phyloP scores from a whole-genome alignment of 2,113 vertebrate species.

The Cyanoderma ruficeps region DNA sequence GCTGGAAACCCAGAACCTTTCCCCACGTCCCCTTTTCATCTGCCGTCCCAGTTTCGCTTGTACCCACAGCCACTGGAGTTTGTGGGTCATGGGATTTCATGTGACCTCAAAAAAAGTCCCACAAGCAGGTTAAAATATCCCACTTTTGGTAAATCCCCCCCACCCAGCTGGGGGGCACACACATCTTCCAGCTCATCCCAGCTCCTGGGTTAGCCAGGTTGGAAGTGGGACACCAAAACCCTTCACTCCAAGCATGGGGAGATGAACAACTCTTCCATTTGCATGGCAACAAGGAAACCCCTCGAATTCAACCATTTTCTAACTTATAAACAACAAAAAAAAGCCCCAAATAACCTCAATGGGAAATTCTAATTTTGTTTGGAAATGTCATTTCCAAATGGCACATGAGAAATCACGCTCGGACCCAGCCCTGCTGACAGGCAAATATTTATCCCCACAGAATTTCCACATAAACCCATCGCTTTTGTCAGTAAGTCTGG shows the following conservation, averaged over 20 bases:
- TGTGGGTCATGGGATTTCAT: accelerated
- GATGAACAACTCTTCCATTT: not conserved
- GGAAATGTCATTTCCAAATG: conserved; percentile 20
- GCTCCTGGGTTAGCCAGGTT: not conserved
- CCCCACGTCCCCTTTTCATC: accelerated
- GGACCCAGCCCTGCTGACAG: not conserved
- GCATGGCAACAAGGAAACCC: not conserved
- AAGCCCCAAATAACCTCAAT: not conserved
- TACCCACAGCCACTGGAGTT: not conserved
- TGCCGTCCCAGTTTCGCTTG: not conserved
- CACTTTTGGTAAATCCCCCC: not conserved
- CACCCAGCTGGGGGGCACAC: not conserved
- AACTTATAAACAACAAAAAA: not conserved
- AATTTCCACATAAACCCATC: conserved; percentile 35
- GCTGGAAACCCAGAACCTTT: not conserved
- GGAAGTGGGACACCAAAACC: not conserved
- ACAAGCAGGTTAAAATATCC: not conserved
- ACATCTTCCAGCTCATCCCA: not conserved
- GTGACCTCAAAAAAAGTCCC: not conserved
- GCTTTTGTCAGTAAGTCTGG: not conserved
- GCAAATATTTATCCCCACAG: conserved; percentile 16
- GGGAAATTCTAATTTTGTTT: not conserved
- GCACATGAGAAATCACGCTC: conserved; percentile 2
- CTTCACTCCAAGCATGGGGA: not conserved
- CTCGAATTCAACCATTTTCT: not conserved